Conservation (phyloP, 1,140 invertebrate genomes). For the Drosophila novamexicana region DNA sequence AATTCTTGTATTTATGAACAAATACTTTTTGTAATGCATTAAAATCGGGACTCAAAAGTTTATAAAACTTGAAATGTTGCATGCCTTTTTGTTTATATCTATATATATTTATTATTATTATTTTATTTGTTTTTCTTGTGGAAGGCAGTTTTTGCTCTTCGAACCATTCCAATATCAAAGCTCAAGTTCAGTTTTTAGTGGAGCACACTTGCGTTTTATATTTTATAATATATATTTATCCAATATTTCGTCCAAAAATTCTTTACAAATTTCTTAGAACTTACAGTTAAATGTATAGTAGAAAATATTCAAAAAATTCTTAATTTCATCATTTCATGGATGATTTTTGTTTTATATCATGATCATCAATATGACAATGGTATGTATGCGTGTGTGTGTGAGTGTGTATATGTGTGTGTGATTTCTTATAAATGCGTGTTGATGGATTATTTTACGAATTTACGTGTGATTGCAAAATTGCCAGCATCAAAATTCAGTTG, state of each 20-base stretch:
- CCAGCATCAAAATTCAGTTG: slow-evolving; percentile 37
- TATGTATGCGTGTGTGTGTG: slow-evolving; percentile 67
- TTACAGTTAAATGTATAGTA: slow-evolving; percentile 83
- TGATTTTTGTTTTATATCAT: slow-evolving; percentile 63
- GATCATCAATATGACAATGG: slow-evolving; percentile 82
- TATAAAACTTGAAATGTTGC: slow-evolving; percentile 55
- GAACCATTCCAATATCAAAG: slow-evolving; percentile 34
- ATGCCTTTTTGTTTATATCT: slow-evolving; percentile 31
- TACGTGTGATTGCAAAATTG: slow-evolving; percentile 22
- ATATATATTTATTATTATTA: neutral
- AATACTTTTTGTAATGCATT: slow-evolving; percentile 58
- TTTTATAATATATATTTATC: slow-evolving; percentile 76
- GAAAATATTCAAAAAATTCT: slow-evolving; percentile 82
- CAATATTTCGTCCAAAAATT: slow-evolving; percentile 83
- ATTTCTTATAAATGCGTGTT: slow-evolving; percentile 29
- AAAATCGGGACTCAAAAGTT: slow-evolving; percentile 71
- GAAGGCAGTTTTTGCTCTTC: slow-evolving; percentile 14
- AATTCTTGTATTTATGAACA: slow-evolving; percentile 48
- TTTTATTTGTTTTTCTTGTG: neutral
- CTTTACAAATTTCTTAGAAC: slow-evolving; percentile 83
- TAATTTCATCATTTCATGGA: slow-evolving; percentile 69
- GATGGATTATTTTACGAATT: slow-evolving; percentile 44
- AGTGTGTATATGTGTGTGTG: slow-evolving; percentile 25
- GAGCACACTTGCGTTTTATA: slow-evolving; percentile 75
- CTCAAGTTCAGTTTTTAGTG: slow-evolving; percentile 52